Conservation (phyloP, 2,888 invertebrate genomes). For the Zaprionus lineosus region DNA sequence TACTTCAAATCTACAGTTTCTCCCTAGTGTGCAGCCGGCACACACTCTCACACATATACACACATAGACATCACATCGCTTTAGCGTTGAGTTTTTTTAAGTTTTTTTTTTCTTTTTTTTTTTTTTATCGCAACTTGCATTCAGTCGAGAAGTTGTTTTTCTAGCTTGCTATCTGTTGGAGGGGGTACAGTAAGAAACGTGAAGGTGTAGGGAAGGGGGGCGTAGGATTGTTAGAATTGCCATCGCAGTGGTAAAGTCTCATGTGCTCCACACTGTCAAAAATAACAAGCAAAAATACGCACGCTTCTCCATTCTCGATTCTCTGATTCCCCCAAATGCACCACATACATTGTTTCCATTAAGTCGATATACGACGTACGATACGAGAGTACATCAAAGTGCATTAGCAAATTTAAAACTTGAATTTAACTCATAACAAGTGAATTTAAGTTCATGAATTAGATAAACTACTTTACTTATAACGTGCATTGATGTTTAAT, state of each 20-base stretch:
- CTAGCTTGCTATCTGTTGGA: constrained; percentile 34
- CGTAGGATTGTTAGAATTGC: no score
- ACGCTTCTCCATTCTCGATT: constrained; percentile 22
- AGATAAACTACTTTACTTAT: no score
- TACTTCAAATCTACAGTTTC: constrained; percentile 69
- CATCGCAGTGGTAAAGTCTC: no score
- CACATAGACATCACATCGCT: constrained; percentile 6
- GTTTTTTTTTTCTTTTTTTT: constrained; percentile 31
- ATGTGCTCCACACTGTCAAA: constrained; percentile 44
- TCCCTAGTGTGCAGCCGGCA: constrained; percentile 55
- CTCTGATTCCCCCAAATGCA: constrained; percentile 27
- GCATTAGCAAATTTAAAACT: constrained; percentile 20
- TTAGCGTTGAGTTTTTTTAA: constrained; percentile 24
- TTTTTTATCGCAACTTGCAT: constrained; percentile 47
- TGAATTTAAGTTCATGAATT: no score
- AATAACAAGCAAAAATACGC: constrained; percentile 21
- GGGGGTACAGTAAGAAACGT: no score
- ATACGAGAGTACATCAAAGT: background rate
- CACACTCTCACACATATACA: constrained; percentile 17
- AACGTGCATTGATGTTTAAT: no score
- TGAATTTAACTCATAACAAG: constrained; percentile 1
- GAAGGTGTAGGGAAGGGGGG: background rate
- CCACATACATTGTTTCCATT: constrained; percentile 25
- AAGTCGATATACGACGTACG: background rate
- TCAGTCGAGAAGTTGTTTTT: constrained; percentile 55